Evolutionary conservation across 2,888 invertebrate species (phyloP).

Genomic region (Tachystola acroxantha): DNA sequence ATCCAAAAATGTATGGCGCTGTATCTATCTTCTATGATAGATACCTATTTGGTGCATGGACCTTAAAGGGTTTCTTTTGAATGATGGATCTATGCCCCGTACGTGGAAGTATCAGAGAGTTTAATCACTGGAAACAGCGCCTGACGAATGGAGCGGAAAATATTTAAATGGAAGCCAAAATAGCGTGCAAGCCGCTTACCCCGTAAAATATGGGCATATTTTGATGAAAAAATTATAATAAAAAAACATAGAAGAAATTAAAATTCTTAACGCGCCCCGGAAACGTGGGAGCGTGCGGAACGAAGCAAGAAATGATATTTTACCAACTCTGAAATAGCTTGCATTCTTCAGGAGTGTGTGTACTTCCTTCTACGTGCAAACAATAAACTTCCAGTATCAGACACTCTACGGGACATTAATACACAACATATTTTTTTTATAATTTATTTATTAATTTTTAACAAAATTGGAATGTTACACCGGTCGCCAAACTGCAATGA

Average conservation of each 20-base stretch:
- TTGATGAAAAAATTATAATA: constrained; percentile 35
- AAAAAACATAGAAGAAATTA: constrained; percentile 37
- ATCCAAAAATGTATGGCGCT: too few relatives aligned
- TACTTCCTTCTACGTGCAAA: constrained; percentile 4
- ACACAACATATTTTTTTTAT: too few relatives aligned
- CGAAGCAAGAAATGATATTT: constrained; percentile 50
- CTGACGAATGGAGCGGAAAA: constrained; percentile 74
- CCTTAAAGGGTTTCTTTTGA: constrained; percentile 4
- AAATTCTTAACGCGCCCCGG: constrained; percentile 54
- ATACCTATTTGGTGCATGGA: too few relatives aligned
- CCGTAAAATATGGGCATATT: constrained; percentile 69
- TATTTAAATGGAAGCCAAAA: constrained; percentile 74
- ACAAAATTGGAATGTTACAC: too few relatives aligned
- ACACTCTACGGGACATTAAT: too few relatives aligned
- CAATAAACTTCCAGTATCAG: too few relatives aligned
- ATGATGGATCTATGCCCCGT: constrained; percentile 23
- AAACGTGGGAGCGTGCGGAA: constrained; percentile 54
- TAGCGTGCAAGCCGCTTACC: constrained; percentile 54
- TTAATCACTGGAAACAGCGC: constrained; percentile 62
- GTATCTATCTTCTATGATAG: too few relatives aligned
- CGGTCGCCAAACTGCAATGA: too few relatives aligned
- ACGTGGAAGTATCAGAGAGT: constrained; percentile 52
- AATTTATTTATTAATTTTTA: too few relatives aligned
- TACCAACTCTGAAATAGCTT: constrained; percentile 46
- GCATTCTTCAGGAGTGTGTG: constrained; percentile 26